Base-by-base conservation (phyloP, 64 coral and sea anemone species). In the Cladopsammia gracilis region DNA sequence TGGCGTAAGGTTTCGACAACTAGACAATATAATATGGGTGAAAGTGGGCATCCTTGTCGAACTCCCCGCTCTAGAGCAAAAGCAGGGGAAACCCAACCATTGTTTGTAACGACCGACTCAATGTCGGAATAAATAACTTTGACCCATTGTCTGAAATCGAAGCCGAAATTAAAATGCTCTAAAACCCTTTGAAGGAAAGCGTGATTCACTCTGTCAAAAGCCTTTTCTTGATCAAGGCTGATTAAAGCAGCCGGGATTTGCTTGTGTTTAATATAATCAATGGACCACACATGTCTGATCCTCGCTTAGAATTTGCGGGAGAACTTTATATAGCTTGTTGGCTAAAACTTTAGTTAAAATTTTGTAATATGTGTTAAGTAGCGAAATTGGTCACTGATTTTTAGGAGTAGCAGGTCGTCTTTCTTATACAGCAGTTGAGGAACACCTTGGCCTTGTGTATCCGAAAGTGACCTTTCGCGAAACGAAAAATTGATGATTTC, bases 381-480 rank as follows among this genome's bases (percentile, higher is more conserved):
- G 4, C 5, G 76, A 79, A 7, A 90, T 90, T 3, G 88, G 88
- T 0, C 64, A 49, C 77, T 68, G 84, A 49, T 91, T 91, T 9
- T 83, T 83, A 83, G n/a, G 3, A 58, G 6, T 4, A 56, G 45
- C 0, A 16, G 78, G 18, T 83, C 89, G 2, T 58, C 87, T 19
- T 77, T 46, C 58, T 77, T 89, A 60, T 60, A 77, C 7, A 77
- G 46, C 45, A 89, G 87, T 11, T 23, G 42, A 58, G 77, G 51
- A 19, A 89, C 26, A 4, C 25, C 58, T 10, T 14, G 52, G 19
- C 78, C 5, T 62, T 91, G 87, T 7, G 73, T 46, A 5, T 8
- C 11, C 0, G 52, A 62, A 20, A 89, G 13, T 19, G 49, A 53
- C 10, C 62, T 48, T 0, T n/a, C 2, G 23, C 67, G 6, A 45